Percentiles rank a stretch among this genome's conserved stretches.
Evolutionary conservation across 2,113 vertebrate species (phyloP).

Genomic region (Bettongia penicillata): DNA sequence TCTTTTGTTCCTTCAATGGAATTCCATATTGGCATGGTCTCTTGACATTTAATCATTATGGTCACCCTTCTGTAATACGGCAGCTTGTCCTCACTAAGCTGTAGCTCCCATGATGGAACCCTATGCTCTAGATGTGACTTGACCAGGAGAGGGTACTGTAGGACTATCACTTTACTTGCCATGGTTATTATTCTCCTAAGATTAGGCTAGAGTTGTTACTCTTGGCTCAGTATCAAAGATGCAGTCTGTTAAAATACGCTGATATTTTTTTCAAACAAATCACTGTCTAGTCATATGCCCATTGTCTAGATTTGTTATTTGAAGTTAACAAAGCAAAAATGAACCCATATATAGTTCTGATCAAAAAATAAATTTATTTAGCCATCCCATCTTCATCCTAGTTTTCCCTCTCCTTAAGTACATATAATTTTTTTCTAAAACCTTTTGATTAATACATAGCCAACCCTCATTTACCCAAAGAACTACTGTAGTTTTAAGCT

Average conservation of each 20-base stretch:
- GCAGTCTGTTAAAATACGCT: background rate
- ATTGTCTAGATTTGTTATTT: background rate
- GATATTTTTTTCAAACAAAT: conserved; percentile 15
- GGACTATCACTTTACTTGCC: background rate
- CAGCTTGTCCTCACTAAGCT: background rate
- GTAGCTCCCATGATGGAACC: background rate
- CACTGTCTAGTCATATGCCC: conserved; percentile 17
- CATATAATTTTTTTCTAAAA: conserved; percentile 26
- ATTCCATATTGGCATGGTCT: background rate
- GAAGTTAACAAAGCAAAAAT: conserved; percentile 28
- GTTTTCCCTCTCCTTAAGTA: background rate
- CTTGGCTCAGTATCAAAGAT: background rate
- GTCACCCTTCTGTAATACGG: background rate
- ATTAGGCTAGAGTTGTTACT: background rate
- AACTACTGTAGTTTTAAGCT: conserved; percentile 19
- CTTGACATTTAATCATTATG: background rate
- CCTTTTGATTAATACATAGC: conserved; percentile 29
- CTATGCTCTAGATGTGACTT: background rate
- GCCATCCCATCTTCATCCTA: background rate
- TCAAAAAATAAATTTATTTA: conserved; percentile 11
- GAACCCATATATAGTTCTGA: conserved; percentile 29
- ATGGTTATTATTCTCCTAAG: background rate
- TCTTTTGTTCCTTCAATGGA: background rate
- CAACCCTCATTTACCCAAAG: conserved; percentile 25
- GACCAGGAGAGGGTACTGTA: background rate